phyloP scores from a whole-genome alignment of 2,113 vertebrate species.

The Callipepla squamata region DNA sequence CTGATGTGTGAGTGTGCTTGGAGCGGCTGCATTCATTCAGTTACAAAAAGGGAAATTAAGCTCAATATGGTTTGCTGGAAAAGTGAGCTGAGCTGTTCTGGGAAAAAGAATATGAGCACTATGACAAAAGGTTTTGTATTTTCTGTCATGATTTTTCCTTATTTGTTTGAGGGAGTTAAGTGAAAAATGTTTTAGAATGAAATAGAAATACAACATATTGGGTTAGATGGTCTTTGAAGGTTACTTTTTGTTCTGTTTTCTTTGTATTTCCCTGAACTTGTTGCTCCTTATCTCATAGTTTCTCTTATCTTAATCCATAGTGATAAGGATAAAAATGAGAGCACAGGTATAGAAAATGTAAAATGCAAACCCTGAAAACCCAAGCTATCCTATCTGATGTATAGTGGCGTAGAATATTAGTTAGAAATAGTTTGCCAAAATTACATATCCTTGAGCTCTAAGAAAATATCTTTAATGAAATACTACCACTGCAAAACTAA shows the following conservation, averaged over 20 bases:
- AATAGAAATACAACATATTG: background rate
- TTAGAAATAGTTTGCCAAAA: background rate
- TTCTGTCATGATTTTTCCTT: background rate
- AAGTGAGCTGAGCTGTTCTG: background rate
- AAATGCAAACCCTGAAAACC: background rate
- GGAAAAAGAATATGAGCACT: rapidly evolving
- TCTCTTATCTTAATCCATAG: background rate
- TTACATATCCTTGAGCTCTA: background rate
- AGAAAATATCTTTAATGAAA: background rate
- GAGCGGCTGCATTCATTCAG: background rate
- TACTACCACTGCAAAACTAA: background rate
- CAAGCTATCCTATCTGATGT: background rate
- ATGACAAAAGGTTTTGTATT: background rate
- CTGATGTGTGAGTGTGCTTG: rapidly evolving
- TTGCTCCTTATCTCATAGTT: background rate
- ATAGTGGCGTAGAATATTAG: background rate
- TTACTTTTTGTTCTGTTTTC: background rate
- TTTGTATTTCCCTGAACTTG: background rate
- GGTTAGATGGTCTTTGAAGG: background rate
- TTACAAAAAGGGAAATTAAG: background rate
- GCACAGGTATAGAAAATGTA: background rate
- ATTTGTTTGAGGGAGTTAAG: background rate
- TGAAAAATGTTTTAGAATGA: background rate
- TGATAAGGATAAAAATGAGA: background rate
- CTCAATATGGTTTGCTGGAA: background rate